A percentile compares a stretch with the other conserved stretches of the same genome.
Evolutionary conservation across 2,888 invertebrate genomes (phyloP).

Genomic region (Philhelius pedissequus): DNA sequence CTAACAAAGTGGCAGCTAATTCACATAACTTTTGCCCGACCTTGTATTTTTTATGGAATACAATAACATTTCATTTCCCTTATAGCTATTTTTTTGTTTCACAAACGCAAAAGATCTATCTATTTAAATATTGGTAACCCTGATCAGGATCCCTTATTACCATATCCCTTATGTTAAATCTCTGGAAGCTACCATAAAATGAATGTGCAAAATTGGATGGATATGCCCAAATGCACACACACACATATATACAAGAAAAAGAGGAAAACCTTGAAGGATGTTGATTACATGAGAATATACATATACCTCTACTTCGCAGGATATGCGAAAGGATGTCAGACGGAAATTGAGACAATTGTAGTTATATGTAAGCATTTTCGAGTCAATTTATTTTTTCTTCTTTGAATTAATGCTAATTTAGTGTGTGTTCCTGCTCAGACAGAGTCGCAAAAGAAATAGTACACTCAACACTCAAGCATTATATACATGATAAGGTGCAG

Average conservation of each 20-base stretch:
- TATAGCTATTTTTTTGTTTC: not conserved
- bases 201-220: constrained; percentile 11
- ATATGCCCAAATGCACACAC: not conserved
- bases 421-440: not conserved
- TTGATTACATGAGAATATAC: constrained; percentile 46
- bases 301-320: not conserved
- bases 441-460: not conserved
- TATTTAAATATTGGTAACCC: not conserved
- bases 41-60: too few species aligned
- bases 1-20: too few species aligned
- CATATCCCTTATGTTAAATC: not conserved
- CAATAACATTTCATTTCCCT: too few species aligned
- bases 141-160: not conserved
- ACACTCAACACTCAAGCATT: not conserved
- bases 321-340: constrained; percentile 38
- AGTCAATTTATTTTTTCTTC: not conserved
- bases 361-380: constrained; percentile 47
- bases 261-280: constrained; percentile 10
- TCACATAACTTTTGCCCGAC: too few species aligned
- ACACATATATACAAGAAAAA: not conserved
- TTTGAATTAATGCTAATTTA: constrained; percentile 2
- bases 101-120: not conserved
- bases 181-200: constrained; percentile 7
- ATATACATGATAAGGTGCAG: constrained; percentile 1
- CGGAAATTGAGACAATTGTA: constrained; percentile 61